Base-by-base conservation (phyloP, 2,797 vertebrate genomes). In the Allobates femoralis region DNA sequence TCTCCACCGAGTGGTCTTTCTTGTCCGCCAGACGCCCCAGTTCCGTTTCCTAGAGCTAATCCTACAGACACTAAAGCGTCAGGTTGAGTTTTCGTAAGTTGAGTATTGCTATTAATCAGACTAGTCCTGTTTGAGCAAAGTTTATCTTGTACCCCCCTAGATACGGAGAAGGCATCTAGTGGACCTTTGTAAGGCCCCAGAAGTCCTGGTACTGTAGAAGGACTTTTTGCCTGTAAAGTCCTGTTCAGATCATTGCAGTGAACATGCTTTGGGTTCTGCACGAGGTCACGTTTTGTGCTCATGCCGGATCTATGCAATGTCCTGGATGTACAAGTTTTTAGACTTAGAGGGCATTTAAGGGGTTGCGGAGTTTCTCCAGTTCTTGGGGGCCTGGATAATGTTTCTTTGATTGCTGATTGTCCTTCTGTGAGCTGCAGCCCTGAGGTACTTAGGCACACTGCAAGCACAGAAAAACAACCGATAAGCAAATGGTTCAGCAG, bases 31-130 rank as follows among this genome's bases (percentile, higher is more conserved):
- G 90, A 81, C 23, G 87, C 80, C 5, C 88, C 93, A 82, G 5
- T 92, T 58, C 92, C 93, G 0, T 91, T 93, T 90, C 93, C 93
- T 84, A 93, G 76, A 85, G 92, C 91, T 66, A 93, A 90, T 74
- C 79, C 89, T 67, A 56, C 55, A 2, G 67, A 73, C 66, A 88
- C 87, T 82, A 82, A 79, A 37, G 76, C 78, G 53, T 58, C 19
- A 14, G 76, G 79, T 28, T 62, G 76, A 32, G 55, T 74, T 81
- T 83, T 75, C 16, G 67, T 74, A 87, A 83, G 77, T 58, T 88
- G 79, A 16, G 62, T 50, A 69, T 34, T 86, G 81, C 30, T 88
- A 90, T 90, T 16, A 58, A 79, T 82, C 78, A 37, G 60, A 26
- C 46, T 34, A 62, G 55, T 26, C 79, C 10, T 62, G 26, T 58